Evolutionary conservation across 1,140 invertebrate genomes (phyloP).

Genomic region (Cherax destructor): DNA sequence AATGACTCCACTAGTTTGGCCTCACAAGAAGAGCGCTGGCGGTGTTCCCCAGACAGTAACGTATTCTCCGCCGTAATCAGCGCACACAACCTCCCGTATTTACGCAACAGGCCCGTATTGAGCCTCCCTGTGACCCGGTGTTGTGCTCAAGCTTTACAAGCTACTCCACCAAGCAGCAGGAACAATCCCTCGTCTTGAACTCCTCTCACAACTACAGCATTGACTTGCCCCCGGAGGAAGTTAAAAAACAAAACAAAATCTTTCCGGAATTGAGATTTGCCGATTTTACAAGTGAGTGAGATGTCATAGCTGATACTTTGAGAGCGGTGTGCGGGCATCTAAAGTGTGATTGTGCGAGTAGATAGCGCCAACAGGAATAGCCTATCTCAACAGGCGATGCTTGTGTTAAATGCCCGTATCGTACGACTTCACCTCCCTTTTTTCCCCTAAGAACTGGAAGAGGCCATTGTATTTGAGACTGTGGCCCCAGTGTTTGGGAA

Average conservation of each 20-base stretch:
- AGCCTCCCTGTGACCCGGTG: background rate
- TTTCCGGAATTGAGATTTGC: conserved; percentile 10
- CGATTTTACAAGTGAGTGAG: conserved; percentile 18
- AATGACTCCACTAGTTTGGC: background rate
- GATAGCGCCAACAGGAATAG: background rate
- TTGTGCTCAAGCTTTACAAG: background rate
- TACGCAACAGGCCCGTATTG: conserved; percentile 9
- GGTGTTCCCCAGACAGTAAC: conserved; percentile 5
- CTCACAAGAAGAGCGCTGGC: background rate
- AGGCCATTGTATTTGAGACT: background rate
- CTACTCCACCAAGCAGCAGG: background rate
- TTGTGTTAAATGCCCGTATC: background rate
- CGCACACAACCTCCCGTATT: conserved; percentile 11
- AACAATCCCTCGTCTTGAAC: background rate
- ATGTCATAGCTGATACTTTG: conserved; percentile 1
- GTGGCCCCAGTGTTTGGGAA: background rate
- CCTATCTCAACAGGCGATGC: background rate
- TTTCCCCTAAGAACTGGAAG: background rate
- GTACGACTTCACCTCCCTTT: background rate
- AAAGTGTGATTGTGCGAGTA: background rate
- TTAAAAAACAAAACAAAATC: background rate
- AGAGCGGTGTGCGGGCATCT: background rate
- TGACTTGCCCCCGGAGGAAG: background rate
- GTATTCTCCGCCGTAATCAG: conserved; percentile 14
- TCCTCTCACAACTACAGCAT: conserved; percentile 2